Base-by-base conservation (phyloP, 2,888 invertebrate species). In the Sycophila texana region DNA sequence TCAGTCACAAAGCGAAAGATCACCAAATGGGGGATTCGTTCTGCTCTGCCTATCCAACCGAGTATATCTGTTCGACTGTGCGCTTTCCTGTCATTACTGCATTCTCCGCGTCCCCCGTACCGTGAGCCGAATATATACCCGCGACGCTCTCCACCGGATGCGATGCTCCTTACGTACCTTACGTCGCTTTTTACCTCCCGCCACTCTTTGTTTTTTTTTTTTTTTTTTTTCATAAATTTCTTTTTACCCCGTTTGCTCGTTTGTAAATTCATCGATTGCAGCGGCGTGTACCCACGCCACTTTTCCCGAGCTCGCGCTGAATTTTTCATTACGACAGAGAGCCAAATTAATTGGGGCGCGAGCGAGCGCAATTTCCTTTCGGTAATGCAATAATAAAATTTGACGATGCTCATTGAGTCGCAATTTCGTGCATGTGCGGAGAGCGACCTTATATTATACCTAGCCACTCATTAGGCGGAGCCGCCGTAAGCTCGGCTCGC, bases 61-160 rank as follows among this genome's bases (percentile, higher is more conserved):
- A 82, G 83, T 84, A 84, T 84, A 83, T 86, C 84, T 84, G 83
- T 84, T 85, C 84, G 84, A 84, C 84, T 84, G 84, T 83, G 84
- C 84, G 85, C 85, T 86, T 87, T 87, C 85, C 86, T 86, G 85
- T 86, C 86, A 86, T 86, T 88, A 88, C 86, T 83, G 86, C 86
- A 85, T 87, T 86, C 85, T 86, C 85, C 84, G 82, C 85, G 83
- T 85, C 84, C 85, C 84, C 81, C 83, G 84, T 86, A 86, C 83
- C 83, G 86, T 86, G 84, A 82, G 84, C 84, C 86, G 83, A 86
- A 86, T 84, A 72, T 75, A 85, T 84, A 79, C 84, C 80, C 81
- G 30, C 63, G 80, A 82, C 83, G 81, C 84, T 81, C 83, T 55
- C 18, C 63, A 30, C 61, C 39, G 39, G 39, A 39, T 39, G 39